Evolutionary conservation across 2,113 vertebrate species (phyloP).

Genomic region (Passer montanus): DNA sequence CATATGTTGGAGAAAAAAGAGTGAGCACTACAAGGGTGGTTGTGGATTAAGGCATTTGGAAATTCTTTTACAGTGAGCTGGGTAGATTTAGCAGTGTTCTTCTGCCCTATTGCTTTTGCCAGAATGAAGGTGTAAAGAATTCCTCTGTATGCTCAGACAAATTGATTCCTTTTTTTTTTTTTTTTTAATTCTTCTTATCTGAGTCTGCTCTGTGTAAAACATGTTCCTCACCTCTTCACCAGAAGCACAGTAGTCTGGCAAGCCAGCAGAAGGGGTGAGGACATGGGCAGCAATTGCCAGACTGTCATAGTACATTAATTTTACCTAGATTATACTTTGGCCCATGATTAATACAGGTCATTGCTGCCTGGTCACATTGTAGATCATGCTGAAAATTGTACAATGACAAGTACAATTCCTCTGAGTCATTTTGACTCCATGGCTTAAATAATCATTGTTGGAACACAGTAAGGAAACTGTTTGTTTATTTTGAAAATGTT

Average conservation of each 20-base stretch:
- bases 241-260: neutral
- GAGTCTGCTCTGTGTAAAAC: neutral
- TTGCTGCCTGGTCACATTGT: neutral
- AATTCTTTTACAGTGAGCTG: neutral
- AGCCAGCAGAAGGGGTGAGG: neutral
- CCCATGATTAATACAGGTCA: conserved; percentile 14
- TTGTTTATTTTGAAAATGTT: conserved; percentile 34
- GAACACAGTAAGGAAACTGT: neutral
- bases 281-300: neutral
- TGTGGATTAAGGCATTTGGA: neutral
- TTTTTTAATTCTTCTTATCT: neutral
- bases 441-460: conserved; percentile 23
- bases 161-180: neutral
- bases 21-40: no score
- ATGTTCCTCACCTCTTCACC: neutral
- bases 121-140: neutral
- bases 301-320: conserved; percentile 33
- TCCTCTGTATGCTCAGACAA: neutral
- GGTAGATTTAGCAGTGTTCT: neutral
- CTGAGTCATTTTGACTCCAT: conserved; percentile 24
- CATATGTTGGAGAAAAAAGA: neutral
- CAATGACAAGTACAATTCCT: conserved; percentile 20
- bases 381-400: conserved; percentile 37
- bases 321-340: conserved; percentile 10
- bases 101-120: neutral